Conservation (phyloP, 2,888 invertebrate genomes). For the Cantharis lateralis region DNA sequence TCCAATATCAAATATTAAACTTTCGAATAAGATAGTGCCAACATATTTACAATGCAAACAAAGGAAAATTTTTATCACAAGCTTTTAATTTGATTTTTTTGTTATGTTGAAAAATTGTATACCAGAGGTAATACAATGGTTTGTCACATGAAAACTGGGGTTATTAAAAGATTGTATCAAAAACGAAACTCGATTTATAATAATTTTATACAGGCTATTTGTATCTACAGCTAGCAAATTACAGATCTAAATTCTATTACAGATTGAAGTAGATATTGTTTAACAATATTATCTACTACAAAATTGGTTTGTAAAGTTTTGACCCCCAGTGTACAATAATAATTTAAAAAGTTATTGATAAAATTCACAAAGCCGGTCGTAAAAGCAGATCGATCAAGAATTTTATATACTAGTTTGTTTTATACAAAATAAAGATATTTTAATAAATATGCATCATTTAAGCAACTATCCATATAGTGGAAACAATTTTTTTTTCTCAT, state of each 20-base stretch:
- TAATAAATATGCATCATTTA: too few relatives aligned
- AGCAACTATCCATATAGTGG: too few relatives aligned
- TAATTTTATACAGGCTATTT: not conserved
- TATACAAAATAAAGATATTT: too few relatives aligned
- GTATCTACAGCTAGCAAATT: not conserved
- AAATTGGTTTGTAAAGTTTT: too few relatives aligned
- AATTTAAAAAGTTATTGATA: too few relatives aligned
- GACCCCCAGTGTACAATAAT: too few relatives aligned
- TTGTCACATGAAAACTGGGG: not conserved
- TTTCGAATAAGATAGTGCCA: not conserved
- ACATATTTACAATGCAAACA: not conserved
- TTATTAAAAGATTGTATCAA: not conserved
- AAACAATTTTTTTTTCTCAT: too few relatives aligned
- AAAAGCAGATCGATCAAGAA: too few relatives aligned
- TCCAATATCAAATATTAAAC: not conserved
- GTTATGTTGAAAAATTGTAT: not conserved
- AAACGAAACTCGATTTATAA: not conserved
- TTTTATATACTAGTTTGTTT: too few relatives aligned
- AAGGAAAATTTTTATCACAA: not conserved
- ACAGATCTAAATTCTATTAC: not conserved
- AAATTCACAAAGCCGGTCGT: too few relatives aligned
- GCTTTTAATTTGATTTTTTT: not conserved
- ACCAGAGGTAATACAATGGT: not conserved
- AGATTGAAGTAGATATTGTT: not conserved
- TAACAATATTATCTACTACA: not conserved